These are phyloP conservation scores for Eidolon dupreanum DNA, from an alignment of 2,797 vertebrate genomes.

Conservation along the genomic window DNA sequence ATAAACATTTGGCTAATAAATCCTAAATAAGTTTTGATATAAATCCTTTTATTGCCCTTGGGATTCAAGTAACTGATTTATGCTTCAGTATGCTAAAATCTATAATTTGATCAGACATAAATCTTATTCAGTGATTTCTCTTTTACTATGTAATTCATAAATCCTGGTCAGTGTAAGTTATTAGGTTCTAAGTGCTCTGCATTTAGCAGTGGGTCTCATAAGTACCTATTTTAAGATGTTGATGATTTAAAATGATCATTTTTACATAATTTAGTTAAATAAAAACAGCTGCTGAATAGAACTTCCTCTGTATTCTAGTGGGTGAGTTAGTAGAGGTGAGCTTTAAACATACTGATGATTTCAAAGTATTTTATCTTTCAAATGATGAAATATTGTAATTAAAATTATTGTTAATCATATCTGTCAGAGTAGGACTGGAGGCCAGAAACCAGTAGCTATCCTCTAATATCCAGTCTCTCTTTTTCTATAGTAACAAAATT, in stretches of 20 bases:
- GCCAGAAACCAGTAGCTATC: not conserved
- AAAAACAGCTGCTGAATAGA: not conserved
- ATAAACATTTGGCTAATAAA: constrained; percentile 75
- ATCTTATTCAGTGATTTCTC: constrained; percentile 61
- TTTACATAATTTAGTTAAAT: not conserved
- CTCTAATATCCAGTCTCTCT: not conserved
- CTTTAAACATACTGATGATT: not conserved
- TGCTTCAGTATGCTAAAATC: constrained; percentile 71
- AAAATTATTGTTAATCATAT: not conserved
- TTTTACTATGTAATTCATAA: constrained; percentile 68
- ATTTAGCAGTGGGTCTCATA: not conserved
- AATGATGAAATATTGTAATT: not conserved
- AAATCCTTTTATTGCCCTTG: constrained; percentile 73
- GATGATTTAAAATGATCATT: not conserved
- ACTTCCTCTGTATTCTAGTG: not conserved
- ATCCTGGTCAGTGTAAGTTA: constrained; percentile 14
- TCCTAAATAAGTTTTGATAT: constrained; percentile 74
- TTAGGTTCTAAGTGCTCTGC: not conserved
- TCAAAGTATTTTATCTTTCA: not conserved
- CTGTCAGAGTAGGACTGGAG: not conserved
- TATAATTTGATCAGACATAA: constrained; percentile 64
- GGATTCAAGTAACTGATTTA: constrained; percentile 70
- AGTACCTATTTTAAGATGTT: not conserved
- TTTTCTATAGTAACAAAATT: not conserved
- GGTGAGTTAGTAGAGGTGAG: not conserved